Conservation (phyloP, 2,797 vertebrate species). For the Dendrocincla tyrannina region DNA sequence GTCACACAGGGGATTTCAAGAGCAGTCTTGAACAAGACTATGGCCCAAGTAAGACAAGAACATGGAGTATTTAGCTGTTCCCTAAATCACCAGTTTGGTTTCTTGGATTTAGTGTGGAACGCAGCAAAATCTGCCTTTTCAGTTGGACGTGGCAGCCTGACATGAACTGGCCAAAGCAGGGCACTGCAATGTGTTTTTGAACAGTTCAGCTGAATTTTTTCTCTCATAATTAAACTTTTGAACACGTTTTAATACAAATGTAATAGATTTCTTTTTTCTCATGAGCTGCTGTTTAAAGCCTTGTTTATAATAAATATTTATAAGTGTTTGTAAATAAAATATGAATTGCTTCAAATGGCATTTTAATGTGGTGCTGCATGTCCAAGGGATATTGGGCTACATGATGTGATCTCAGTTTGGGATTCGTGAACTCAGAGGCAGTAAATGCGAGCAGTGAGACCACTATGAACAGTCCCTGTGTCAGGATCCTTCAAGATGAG, state of each 20-base stretch:
- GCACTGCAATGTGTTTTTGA: conserved; percentile 5
- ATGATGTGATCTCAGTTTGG: not conserved
- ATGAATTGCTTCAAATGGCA: conserved; percentile 67
- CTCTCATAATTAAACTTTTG: conserved; percentile 61
- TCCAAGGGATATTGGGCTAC: conserved; percentile 5
- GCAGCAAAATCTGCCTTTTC: not conserved
- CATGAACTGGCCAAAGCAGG: not conserved
- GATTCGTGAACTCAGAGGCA: not conserved
- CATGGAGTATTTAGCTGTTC: not conserved
- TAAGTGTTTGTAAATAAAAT: conserved; percentile 72
- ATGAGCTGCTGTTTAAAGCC: conserved; percentile 57
- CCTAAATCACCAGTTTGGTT: not conserved
- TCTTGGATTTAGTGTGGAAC: not conserved
- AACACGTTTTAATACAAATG: conserved; percentile 63
- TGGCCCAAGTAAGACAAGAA: not conserved
- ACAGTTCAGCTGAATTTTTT: conserved; percentile 48
- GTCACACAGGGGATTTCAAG: not conserved
- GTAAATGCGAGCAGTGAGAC: not conserved
- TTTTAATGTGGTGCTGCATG: conserved; percentile 40
- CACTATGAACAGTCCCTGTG: not conserved
- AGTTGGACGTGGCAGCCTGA: not conserved
- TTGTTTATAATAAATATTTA: conserved; percentile 70
- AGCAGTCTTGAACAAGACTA: not conserved
- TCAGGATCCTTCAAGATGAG: not conserved
- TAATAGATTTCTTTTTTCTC: conserved; percentile 61